Conservation (phyloP, 2,113 vertebrate species). For the Grallaria varia region DNA sequence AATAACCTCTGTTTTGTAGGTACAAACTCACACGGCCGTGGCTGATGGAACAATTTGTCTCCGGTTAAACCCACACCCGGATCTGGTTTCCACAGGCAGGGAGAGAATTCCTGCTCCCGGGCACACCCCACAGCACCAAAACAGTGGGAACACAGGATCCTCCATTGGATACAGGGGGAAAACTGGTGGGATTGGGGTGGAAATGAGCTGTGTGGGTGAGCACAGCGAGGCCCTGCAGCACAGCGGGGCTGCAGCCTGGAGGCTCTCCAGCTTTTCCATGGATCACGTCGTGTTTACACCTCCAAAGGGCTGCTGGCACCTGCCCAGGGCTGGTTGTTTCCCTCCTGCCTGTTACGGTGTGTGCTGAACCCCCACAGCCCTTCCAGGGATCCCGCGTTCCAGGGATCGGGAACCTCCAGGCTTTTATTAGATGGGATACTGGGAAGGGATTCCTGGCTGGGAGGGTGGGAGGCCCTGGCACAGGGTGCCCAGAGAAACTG, state of each 20-base stretch:
- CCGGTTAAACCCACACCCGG: background rate
- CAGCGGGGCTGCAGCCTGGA: background rate
- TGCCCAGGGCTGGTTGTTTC: rapidly evolving
- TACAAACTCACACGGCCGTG: background rate
- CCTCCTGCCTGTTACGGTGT: rapidly evolving
- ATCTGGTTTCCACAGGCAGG: background rate
- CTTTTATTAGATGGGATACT: background rate
- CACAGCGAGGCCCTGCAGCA: background rate
- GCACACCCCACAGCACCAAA: background rate
- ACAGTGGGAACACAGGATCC: rapidly evolving
- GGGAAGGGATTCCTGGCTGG: too few relatives aligned
- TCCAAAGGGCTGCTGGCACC: background rate
- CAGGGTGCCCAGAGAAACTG: too few relatives aligned
- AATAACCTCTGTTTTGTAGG: conserved; percentile 81
- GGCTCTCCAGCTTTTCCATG: background rate
- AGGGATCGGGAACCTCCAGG: background rate
- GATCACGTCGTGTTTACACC: background rate
- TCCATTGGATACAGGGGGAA: rapidly evolving
- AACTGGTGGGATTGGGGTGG: rapidly evolving
- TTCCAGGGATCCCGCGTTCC: background rate
- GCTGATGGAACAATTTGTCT: background rate
- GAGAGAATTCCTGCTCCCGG: background rate
- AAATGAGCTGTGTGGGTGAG: rapidly evolving
- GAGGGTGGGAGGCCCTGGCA: too few relatives aligned
- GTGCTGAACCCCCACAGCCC: background rate